Conservation (phyloP, 2,113 vertebrate genomes). For the Lagopus muta region DNA sequence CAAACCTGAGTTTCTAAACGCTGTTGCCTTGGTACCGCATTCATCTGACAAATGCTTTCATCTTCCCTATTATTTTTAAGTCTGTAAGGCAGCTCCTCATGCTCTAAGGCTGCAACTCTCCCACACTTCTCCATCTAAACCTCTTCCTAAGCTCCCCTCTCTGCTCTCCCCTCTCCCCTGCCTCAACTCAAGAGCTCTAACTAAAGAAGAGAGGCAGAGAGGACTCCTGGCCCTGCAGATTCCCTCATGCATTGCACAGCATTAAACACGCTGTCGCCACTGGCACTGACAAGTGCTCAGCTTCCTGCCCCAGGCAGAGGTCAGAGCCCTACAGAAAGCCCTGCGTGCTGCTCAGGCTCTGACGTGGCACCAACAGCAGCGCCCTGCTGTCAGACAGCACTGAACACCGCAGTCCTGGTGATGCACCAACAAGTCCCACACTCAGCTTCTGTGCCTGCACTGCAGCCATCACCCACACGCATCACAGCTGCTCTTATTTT, state of each 20-base stretch:
- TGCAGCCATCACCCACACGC: background rate
- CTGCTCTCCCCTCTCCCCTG: background rate
- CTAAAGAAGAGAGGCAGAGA: background rate
- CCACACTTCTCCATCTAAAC: background rate
- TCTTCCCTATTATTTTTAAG: background rate
- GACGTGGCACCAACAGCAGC: too few species aligned
- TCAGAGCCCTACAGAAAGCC: background rate
- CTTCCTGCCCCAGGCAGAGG: background rate
- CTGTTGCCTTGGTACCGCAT: background rate
- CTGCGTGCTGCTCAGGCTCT: too few species aligned
- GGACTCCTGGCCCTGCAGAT: background rate
- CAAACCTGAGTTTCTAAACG: background rate
- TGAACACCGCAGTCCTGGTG: background rate
- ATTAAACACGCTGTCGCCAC: background rate
- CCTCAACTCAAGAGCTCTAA: background rate
- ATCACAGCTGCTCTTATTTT: background rate
- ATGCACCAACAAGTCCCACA: fast-evolving
- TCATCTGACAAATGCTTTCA: background rate
- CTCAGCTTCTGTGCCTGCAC: background rate
- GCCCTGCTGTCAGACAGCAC: background rate
- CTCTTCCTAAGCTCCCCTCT: background rate
- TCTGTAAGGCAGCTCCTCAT: background rate
- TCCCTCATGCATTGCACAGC: background rate
- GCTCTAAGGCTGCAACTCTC: background rate
- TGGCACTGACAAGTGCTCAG: fast-evolving